Conservation (phyloP, 1,140 invertebrate species). For the Bombus impatiens region DNA sequence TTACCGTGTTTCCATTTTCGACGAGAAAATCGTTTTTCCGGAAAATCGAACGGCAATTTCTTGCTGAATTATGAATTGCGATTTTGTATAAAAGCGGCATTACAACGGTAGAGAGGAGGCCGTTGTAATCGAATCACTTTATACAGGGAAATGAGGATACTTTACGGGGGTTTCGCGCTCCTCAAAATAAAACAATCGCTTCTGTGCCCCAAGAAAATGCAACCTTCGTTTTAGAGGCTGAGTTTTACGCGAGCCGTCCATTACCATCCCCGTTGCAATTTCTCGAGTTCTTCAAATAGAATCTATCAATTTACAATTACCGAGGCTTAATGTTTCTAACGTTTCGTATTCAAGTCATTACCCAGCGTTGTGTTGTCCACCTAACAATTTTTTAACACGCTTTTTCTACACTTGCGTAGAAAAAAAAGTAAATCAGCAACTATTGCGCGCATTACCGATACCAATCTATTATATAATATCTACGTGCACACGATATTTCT, state of each 20-base stretch:
- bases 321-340: not conserved
- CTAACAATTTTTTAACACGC: not conserved
- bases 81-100: slow-evolving; percentile 41
- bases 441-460: not conserved
- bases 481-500: no score
- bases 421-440: not conserved
- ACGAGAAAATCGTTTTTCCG: slow-evolving; percentile 12
- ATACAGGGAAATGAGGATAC: slow-evolving; percentile 36
- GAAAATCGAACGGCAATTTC: slow-evolving; percentile 42
- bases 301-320: no score
- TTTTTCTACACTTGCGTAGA: not conserved
- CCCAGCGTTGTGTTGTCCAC: fast-evolving
- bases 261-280: not conserved
- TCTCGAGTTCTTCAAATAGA: not conserved
- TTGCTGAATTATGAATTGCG: slow-evolving; percentile 40
- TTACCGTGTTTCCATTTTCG: not conserved
- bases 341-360: not conserved
- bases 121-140: slow-evolving; percentile 44
- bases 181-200: slow-evolving; percentile 31
- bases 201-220: not conserved
- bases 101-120: not conserved
- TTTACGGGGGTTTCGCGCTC: slow-evolving; percentile 21
- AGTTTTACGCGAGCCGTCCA: not conserved
- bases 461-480: no score
- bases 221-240: not conserved